Base-by-base conservation (phyloP, 2,888 invertebrate genomes). In the Clusia tigrina region DNA sequence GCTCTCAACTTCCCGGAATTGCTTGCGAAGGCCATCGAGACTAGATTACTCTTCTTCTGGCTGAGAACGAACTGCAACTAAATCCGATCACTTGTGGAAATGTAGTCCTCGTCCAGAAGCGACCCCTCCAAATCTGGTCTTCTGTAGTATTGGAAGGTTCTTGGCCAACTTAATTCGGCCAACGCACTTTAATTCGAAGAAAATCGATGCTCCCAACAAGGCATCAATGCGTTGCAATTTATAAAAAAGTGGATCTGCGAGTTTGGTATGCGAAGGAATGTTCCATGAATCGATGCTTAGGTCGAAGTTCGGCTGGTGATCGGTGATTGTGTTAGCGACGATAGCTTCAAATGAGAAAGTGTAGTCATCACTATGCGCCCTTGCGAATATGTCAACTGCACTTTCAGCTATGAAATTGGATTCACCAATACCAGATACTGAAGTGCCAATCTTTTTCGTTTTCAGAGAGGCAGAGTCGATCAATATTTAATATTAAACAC, bases 201-300 rank as follows among this genome's bases (percentile, higher is more conserved):
- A 65, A 54, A 10, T 48, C 55, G 12, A 66, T 9, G 48, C 48
- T 2, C 48, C 48, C 18, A 38, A 51, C 26, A 22, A 53, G 38
- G 17, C 60, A 22, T 48, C 60, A 18, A 61, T n/a, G n/a, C 26
- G 2, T 18, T 53, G 54, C 26, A 61, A 59, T 32, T 46, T 58
- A 54, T 60, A 60, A 37, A 67, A 66, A 2, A 25, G 60, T 9
- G 65, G 65, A 54, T 65, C 66, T 25, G 69, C 66, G 10, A 69
- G 61, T 6, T 48, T 48, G 37, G 54, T 58, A 23, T 67, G 68
- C 24, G 37, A 26, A 9, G 63, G 67, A 54, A 69, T 67, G 12
- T 62, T 63, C 67, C 64, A 69, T n/a, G 42, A 59, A 9, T 55
- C 32, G 23, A 23, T 63, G 26, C 58, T 63, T 9, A 62, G 56